phyloP scores from a whole-genome alignment of 2,888 invertebrate genomes.

The Hemithea aestivaria region DNA sequence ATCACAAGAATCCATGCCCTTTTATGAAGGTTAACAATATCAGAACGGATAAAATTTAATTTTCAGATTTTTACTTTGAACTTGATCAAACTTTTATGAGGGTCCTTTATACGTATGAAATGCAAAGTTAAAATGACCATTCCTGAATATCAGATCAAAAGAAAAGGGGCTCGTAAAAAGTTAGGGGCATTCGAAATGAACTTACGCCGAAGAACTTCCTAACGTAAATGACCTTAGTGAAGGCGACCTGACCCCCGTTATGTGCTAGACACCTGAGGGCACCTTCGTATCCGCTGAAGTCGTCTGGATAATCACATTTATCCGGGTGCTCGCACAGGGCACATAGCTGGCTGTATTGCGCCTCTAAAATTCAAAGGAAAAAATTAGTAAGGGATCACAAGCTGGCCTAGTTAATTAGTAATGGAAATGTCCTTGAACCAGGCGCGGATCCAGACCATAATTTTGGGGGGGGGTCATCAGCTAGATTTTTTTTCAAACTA shows the following conservation, averaged over 20 bases:
- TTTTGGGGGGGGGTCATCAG: too few relatives aligned
- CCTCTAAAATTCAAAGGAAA: slow-evolving; percentile 69
- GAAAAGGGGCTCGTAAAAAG: too few relatives aligned
- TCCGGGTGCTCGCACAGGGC: slow-evolving; percentile 87
- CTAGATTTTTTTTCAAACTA: too few relatives aligned
- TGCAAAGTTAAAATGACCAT: too few relatives aligned
- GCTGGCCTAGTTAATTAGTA: too few relatives aligned
- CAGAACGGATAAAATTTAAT: background rate
- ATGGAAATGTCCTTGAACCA: too few relatives aligned
- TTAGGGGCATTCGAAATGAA: slow-evolving; percentile 9
- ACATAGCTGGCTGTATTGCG: slow-evolving; percentile 87
- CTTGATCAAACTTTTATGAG: background rate
- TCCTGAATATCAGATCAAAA: too few relatives aligned
- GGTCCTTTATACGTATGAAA: too few relatives aligned
- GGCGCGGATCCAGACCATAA: too few relatives aligned
- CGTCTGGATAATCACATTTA: slow-evolving; percentile 89
- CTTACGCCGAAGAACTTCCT: slow-evolving; percentile 88
- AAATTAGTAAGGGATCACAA: background rate
- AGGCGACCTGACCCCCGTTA: slow-evolving; percentile 91
- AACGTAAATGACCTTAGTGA: slow-evolving; percentile 90
- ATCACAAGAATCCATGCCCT: background rate
- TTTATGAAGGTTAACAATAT: background rate
- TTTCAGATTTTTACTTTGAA: background rate
- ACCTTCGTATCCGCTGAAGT: slow-evolving; percentile 92
- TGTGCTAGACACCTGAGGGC: slow-evolving; percentile 89